Evolutionary conservation across 2,797 vertebrate genomes (phyloP), one percentile per base, ranked within the genome.

Genomic region (Sebastes paucispinis): DNA sequence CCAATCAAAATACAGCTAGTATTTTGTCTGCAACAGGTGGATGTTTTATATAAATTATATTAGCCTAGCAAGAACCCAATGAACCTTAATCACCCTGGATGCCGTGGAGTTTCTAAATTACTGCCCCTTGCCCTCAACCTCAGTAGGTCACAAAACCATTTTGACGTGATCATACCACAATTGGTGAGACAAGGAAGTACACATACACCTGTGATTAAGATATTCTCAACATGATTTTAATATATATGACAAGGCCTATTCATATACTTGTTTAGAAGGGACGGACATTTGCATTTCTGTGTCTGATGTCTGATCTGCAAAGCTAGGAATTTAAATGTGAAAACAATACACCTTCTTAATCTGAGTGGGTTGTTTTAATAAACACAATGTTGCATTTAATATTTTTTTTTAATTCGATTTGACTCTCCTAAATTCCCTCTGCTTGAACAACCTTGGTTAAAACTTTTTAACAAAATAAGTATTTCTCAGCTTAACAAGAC

Each of bases 1-100:
- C 14, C 9, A 67, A 39, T 54, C 39, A 59, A 66, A 86, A 54
- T 34, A 55, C 4, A 64, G 11, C 24, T 74, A 2, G 5, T 72
- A 36, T 73, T 73, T 16, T 36, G 25, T 60, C 16, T 66, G 32
- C 39, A 64, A 66, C 58, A 81, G 75, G 64, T 79, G 11, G 27
- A 78, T 70, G 7, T 32, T 71, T 25, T 52, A 8, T 31, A 71
- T 9, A 8, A 50, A 47, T 29, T 18, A 8, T 65, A 47, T 29
- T 18, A 2, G 14, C 18, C 0, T 24, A 31, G 14, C n/a, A 74
- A 24, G 16, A n/a, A 27, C 14, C 22, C 11, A 52, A 9, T 55
- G 7, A 63, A 22, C 27, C 2, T 29, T n/a, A 27, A 31, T 70
- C 58, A 72, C 55, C 36, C 3, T 4, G 20, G 34, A 54, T 18